phyloP scores from a whole-genome alignment of 1,140 invertebrate genomes.

The Drosophila murphyi region DNA sequence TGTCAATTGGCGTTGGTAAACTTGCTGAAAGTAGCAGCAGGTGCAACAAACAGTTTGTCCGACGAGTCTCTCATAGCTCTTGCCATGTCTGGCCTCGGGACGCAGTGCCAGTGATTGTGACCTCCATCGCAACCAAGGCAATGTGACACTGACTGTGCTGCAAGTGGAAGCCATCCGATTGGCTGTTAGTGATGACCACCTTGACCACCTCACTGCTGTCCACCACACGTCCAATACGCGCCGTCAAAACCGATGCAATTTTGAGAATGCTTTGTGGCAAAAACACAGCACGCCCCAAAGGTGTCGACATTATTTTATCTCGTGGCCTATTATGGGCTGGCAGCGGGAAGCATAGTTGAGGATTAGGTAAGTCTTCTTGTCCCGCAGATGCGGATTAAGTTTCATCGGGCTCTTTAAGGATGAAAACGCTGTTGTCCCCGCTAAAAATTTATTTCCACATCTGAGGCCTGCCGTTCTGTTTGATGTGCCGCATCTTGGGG shows the following conservation, averaged over 20 bases:
- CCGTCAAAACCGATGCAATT: slow-evolving; percentile 40
- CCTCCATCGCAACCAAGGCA: slow-evolving; percentile 55
- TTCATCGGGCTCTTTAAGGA: slow-evolving; percentile 50
- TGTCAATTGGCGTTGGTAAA: slow-evolving; percentile 18
- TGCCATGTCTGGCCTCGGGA: slow-evolving; percentile 37
- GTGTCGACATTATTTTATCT: slow-evolving; percentile 58
- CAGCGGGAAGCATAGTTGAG: slow-evolving; percentile 41
- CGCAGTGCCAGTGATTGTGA: slow-evolving; percentile 20
- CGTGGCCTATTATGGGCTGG: slow-evolving; percentile 33
- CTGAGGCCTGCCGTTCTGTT: slow-evolving; percentile 41
- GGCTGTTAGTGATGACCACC: slow-evolving; percentile 58
- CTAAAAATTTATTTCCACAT: slow-evolving; percentile 62
- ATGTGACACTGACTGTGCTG: slow-evolving; percentile 45
- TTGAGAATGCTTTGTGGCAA: slow-evolving; percentile 41
- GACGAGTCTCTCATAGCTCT: slow-evolving; percentile 25
- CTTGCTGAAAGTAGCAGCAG: background rate
- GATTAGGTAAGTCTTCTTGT: slow-evolving; percentile 56
- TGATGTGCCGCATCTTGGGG: slow-evolving; percentile 57
- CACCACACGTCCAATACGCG: background rate
- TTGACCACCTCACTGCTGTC: slow-evolving; percentile 40
- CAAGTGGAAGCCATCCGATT: slow-evolving; percentile 58
- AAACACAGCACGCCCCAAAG: slow-evolving; percentile 55
- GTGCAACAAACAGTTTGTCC: background rate
- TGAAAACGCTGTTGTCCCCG: slow-evolving; percentile 31
- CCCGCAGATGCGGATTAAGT: slow-evolving; percentile 43